Evolutionary conservation across 1,140 invertebrate species (phyloP).

Genomic region (Magallana angulata): DNA sequence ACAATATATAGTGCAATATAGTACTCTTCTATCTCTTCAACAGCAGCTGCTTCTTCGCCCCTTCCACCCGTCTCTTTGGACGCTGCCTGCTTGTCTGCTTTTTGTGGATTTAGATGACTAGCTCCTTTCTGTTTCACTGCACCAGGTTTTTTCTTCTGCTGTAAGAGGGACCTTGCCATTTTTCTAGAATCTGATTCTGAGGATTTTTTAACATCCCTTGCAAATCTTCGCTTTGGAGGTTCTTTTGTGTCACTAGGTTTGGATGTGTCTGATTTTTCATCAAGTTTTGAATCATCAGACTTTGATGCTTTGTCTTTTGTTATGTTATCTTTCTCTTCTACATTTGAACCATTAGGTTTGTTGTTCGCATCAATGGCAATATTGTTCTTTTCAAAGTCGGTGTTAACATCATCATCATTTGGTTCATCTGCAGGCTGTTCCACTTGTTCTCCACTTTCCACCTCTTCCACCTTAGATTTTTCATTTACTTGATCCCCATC

Average conservation of each 20-base stretch:
- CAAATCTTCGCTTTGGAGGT: background rate
- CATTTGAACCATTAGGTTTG: background rate
- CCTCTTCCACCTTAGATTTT: background rate
- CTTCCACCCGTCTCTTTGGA: constrained; percentile 8
- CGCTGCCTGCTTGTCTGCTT: background rate
- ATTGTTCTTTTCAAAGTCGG: background rate
- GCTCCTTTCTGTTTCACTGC: background rate
- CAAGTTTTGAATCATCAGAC: background rate
- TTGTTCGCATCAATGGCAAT: background rate
- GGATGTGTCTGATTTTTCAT: background rate
- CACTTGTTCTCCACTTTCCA: constrained; percentile 2
- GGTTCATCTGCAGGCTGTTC: background rate
- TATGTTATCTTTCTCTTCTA: background rate
- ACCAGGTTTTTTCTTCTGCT: constrained; percentile 6
- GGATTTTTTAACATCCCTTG: background rate
- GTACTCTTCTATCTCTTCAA: constrained; percentile 14
- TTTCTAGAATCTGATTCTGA: constrained; percentile 21
- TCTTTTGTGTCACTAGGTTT: background rate
- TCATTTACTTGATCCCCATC: background rate
- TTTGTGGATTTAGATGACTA: background rate
- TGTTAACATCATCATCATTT: background rate
- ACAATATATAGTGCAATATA: constrained; percentile 7
- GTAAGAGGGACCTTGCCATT: background rate
- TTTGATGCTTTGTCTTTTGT: background rate
- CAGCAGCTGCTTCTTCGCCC: background rate